A percentile compares a stretch with the other conserved stretches of the same genome.
Conservation (phyloP, 1,140 invertebrate genomes). For the Diplogasteroides magnus region DNA sequence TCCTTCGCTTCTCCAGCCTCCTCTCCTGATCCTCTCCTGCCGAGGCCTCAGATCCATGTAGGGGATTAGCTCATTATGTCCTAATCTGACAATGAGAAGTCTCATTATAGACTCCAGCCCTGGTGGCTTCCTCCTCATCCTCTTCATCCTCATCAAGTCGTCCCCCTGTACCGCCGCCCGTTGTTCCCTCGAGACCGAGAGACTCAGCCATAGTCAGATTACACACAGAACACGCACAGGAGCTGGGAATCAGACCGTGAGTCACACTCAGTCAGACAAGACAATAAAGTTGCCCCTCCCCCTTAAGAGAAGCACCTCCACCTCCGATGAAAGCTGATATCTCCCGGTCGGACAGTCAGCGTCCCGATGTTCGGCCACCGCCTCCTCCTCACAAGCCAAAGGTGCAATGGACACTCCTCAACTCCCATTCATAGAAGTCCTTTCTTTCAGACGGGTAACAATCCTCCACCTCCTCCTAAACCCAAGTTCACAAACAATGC, state of each 20-base stretch:
- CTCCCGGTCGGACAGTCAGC: too few species aligned
- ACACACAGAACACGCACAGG: background rate
- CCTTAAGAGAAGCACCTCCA: background rate
- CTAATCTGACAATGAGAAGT: background rate
- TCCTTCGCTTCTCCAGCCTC: background rate
- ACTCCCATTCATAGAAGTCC: background rate
- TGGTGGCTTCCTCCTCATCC: background rate
- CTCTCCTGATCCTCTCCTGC: background rate
- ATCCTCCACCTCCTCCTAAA: background rate
- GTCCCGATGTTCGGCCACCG: too few species aligned
- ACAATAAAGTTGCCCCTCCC: background rate
- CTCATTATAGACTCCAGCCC: background rate
- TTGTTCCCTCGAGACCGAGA: background rate
- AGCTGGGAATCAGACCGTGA: background rate
- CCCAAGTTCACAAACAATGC: background rate
- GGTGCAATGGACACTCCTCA: background rate
- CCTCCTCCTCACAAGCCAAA: background rate
- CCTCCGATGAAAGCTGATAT: background rate
- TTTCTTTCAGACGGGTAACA: background rate
- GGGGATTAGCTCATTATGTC: background rate
- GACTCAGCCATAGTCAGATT: background rate
- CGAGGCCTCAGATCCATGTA: background rate
- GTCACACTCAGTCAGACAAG: background rate
- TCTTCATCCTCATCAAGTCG: too few species aligned
- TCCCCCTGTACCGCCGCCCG: background rate